phyloP scores from a whole-genome alignment of 2,888 invertebrate genomes.

The Orthonevra nobilis region DNA sequence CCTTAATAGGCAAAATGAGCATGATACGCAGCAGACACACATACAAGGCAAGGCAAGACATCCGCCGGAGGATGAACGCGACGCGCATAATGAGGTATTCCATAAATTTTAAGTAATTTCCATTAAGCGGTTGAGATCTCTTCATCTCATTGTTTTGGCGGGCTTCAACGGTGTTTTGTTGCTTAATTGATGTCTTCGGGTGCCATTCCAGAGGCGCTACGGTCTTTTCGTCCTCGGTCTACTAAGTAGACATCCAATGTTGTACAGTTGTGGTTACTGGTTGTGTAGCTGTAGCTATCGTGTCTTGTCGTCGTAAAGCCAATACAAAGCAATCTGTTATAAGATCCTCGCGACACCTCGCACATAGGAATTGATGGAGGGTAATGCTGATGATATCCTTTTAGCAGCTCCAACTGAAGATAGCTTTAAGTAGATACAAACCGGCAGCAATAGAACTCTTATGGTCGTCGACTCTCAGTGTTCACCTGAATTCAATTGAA shows the following conservation, averaged over 20 bases:
- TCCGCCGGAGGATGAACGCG: slow-evolving; percentile 37
- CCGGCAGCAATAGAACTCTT: no score
- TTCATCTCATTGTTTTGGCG: slow-evolving; percentile 47
- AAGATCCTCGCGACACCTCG: no score
- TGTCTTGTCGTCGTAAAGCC: slow-evolving; percentile 13
- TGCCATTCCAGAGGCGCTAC: neutral
- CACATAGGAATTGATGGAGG: no score
- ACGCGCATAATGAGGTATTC: slow-evolving; percentile 48
- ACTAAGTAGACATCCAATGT: no score
- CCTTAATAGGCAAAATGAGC: slow-evolving; percentile 38
- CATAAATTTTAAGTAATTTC: slow-evolving; percentile 61
- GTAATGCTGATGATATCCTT: no score
- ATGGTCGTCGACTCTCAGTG: no score
- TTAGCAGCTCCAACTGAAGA: slow-evolving; percentile 4
- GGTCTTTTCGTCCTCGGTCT: neutral
- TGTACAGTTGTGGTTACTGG: no score
- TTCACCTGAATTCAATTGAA: slow-evolving; percentile 41
- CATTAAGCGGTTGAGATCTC: slow-evolving; percentile 61
- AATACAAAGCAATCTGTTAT: slow-evolving; percentile 36
- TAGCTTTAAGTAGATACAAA: slow-evolving; percentile 13
- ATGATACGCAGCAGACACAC: slow-evolving; percentile 8
- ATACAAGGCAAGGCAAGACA: neutral
- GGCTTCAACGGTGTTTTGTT: slow-evolving; percentile 27
- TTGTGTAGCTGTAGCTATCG: no score
- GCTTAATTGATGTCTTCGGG: slow-evolving; percentile 44